A percentile compares a stretch with the other conserved stretches of the same genome.
Evolutionary conservation across 2,888 invertebrate species (phyloP).

Genomic region (Phrixothrix hirtus): DNA sequence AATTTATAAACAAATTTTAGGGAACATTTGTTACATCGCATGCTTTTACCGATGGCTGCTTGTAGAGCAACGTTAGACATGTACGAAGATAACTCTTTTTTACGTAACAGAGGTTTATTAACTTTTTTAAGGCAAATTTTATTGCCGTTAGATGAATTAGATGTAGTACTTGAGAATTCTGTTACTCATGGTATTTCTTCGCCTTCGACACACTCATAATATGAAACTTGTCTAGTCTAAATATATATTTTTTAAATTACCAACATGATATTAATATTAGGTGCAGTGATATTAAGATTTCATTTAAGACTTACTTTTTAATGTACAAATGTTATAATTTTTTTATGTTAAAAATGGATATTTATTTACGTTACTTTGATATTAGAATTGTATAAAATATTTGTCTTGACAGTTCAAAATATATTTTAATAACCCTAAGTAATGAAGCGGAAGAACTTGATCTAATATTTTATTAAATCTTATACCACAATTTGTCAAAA

Average conservation of each 20-base stretch:
- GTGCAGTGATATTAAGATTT: constrained; percentile 24
- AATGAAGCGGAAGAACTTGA: too few relatives aligned
- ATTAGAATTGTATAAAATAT: too few relatives aligned
- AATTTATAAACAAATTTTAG: constrained; percentile 59
- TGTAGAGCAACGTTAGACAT: constrained; percentile 88
- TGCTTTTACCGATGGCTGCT: constrained; percentile 88
- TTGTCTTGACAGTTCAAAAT: too few relatives aligned
- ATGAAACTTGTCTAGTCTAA: constrained; percentile 14
- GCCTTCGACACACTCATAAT: constrained; percentile 32
- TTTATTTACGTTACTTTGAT: constrained; percentile 16
- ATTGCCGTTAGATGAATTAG: constrained; percentile 86
- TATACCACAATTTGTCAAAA: too few relatives aligned
- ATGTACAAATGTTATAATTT: constrained; percentile 23
- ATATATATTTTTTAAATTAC: constrained; percentile 16
- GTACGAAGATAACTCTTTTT: constrained; percentile 96
- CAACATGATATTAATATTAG: constrained; percentile 24
- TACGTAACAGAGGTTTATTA: constrained; percentile 82
- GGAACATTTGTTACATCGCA: constrained; percentile 86
- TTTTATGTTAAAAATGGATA: constrained; percentile 17
- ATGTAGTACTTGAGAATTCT: constrained; percentile 84
- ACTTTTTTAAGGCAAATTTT: constrained; percentile 90
- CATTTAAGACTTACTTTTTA: constrained; percentile 20
- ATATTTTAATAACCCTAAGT: too few relatives aligned
- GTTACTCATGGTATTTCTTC: constrained; percentile 70
- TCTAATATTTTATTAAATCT: too few relatives aligned